These are phyloP conservation scores for Protomyctophum bolini DNA, from an alignment of 2,113 vertebrate species.

Conservation along the genomic window DNA sequence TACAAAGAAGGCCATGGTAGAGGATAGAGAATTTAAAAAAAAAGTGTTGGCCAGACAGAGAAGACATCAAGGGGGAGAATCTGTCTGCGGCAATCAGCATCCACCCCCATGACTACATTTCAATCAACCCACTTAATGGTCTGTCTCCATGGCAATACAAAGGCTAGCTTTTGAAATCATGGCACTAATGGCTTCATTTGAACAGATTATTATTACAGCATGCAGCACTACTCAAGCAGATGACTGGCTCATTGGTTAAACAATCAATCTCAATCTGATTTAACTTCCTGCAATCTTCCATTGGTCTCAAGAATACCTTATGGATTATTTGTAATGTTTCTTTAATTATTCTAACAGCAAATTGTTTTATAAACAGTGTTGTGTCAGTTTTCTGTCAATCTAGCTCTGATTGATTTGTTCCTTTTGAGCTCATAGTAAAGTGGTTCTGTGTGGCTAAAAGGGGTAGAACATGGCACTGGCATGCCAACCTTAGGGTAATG, in stretches of 20 bases:
- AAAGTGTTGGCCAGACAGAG: background rate
- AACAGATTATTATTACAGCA: slow-evolving; percentile 41
- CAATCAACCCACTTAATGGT: slow-evolving; percentile 18
- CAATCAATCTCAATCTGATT: slow-evolving; percentile 43
- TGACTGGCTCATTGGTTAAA: slow-evolving; percentile 32
- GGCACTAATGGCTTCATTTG: slow-evolving; percentile 54
- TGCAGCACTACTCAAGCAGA: slow-evolving; percentile 16
- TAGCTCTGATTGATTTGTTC: background rate
- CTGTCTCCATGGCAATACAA: slow-evolving; percentile 52
- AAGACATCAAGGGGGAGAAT: slow-evolving; percentile 47
- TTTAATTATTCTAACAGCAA: slow-evolving; percentile 10
- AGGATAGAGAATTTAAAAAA: background rate
- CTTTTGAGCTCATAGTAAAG: slow-evolving; percentile 1
- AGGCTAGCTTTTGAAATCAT: slow-evolving; percentile 24
- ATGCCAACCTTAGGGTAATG: no score
- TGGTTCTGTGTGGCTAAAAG: background rate
- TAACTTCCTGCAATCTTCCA: slow-evolving; percentile 30
- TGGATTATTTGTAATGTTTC: slow-evolving; percentile 15
- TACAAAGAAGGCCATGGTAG: background rate
- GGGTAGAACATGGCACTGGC: background rate
- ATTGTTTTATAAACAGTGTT: background rate
- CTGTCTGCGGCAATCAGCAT: slow-evolving; percentile 24
- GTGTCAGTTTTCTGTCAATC: background rate
- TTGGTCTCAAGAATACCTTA: slow-evolving; percentile 4
- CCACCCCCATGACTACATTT: slow-evolving; percentile 35